Conservation (phyloP, 1,140 invertebrate species). For the Phthorimaea operculella region DNA sequence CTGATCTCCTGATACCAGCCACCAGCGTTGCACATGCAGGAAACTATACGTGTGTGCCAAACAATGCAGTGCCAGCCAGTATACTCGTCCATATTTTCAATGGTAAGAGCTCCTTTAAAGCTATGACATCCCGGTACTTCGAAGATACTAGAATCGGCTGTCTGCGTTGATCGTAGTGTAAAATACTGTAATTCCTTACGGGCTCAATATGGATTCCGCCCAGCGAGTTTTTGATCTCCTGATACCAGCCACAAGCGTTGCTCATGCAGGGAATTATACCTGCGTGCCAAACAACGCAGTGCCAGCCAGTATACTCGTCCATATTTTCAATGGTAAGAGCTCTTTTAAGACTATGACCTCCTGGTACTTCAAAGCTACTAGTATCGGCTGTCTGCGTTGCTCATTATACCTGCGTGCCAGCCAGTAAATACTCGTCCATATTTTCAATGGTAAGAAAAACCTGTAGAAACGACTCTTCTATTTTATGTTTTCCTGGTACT, state of each 20-base stretch:
- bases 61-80: not conserved
- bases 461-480: not conserved
- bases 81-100: conserved; percentile 75
- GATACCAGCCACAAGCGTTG: conserved; percentile 46
- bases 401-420: too few species aligned
- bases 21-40: conserved; percentile 75
- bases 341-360: too few species aligned
- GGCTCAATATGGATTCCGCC: too few species aligned
- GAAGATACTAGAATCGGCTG: too few species aligned
- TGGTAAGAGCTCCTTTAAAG: too few species aligned
- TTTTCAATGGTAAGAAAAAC: not conserved
- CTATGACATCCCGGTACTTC: too few species aligned
- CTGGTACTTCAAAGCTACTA: too few species aligned
- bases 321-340: conserved; percentile 68
- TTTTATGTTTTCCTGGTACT: conserved; percentile 32
- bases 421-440: not conserved
- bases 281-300: not conserved
- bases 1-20: too few species aligned
- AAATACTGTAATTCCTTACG: too few species aligned
- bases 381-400: too few species aligned
- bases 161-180: too few species aligned
- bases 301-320: conserved; percentile 70
- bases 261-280: conserved; percentile 79
- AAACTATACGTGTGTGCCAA: conserved; percentile 58
- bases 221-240: too few species aligned